A percentile compares a stretch with the other conserved stretches of the same genome.
Conservation (phyloP, 2,113 vertebrate species). For the Furnarius figulus region DNA sequence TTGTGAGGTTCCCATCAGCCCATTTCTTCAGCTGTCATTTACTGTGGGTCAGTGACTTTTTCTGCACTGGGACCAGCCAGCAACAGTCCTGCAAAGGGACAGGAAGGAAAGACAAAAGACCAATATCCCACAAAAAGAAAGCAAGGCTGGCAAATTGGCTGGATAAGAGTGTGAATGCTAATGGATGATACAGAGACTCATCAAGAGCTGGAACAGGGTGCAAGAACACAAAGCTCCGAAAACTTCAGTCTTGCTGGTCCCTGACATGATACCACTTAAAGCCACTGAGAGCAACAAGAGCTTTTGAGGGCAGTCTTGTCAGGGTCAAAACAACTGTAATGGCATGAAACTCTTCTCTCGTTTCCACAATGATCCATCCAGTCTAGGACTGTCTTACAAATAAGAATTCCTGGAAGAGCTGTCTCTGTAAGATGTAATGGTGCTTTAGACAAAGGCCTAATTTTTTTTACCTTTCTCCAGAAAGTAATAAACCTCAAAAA, state of each 20-base stretch:
- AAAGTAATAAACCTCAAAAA: slow-evolving; percentile 3
- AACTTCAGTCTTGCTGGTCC: not conserved
- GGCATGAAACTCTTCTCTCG: not conserved
- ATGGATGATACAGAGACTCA: not conserved
- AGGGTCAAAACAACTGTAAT: not conserved
- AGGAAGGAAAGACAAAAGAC: not conserved
- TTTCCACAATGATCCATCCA: not conserved
- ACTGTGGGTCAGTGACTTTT: not conserved
- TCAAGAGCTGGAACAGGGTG: not conserved
- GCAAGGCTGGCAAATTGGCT: not conserved
- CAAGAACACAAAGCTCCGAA: not conserved
- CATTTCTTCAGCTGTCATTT: not conserved
- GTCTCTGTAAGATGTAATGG: not conserved
- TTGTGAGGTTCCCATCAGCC: not conserved
- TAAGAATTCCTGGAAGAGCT: not conserved
- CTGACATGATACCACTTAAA: not conserved
- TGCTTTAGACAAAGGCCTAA: not conserved
- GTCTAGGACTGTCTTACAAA: not conserved
- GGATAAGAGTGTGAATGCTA: not conserved
- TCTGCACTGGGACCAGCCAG: not conserved
- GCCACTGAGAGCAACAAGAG: not conserved
- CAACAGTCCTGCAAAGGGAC: accelerated
- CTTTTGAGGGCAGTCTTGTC: not conserved
- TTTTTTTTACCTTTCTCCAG: not conserved
- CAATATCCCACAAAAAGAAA: not conserved